phyloP scores from a whole-genome alignment of 2,113 vertebrate genomes.

The Chrysochloris asiatica region DNA sequence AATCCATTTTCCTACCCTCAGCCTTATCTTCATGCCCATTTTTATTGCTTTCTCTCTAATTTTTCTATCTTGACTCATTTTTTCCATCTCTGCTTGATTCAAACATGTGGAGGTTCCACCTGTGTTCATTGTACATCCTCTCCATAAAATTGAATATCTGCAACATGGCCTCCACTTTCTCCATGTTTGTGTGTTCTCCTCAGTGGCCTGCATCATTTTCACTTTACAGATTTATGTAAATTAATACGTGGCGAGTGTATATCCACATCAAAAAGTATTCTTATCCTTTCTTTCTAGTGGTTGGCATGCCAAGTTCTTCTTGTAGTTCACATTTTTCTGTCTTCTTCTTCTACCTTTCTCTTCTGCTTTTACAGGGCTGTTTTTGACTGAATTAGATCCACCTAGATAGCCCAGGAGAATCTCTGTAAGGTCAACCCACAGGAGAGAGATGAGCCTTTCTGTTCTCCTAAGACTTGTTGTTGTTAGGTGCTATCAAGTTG shows the following conservation, averaged over 20 bases:
- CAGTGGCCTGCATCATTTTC: background rate
- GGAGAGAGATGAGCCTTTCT: too few species aligned
- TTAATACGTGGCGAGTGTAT: background rate
- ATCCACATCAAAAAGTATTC: background rate
- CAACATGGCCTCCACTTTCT: background rate
- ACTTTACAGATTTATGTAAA: background rate
- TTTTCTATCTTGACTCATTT: background rate
- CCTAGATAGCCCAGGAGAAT: background rate
- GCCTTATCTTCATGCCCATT: background rate
- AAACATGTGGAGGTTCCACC: background rate
- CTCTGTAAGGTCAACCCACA: too few species aligned
- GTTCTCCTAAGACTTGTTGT: too few species aligned
- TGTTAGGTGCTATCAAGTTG: too few species aligned
- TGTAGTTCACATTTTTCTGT: too few species aligned
- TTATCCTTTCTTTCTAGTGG: background rate
- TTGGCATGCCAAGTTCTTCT: too few species aligned
- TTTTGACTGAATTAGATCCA: background rate
- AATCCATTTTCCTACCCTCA: background rate
- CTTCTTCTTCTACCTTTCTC: background rate
- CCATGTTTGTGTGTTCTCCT: background rate
- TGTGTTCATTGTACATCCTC: background rate
- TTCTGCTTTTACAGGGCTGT: background rate
- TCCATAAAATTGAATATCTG: background rate
- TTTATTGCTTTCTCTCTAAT: background rate
- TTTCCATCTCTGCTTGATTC: background rate